phyloP scores from a whole-genome alignment of 2,797 vertebrate genomes.

The Sciurus carolinensis region DNA sequence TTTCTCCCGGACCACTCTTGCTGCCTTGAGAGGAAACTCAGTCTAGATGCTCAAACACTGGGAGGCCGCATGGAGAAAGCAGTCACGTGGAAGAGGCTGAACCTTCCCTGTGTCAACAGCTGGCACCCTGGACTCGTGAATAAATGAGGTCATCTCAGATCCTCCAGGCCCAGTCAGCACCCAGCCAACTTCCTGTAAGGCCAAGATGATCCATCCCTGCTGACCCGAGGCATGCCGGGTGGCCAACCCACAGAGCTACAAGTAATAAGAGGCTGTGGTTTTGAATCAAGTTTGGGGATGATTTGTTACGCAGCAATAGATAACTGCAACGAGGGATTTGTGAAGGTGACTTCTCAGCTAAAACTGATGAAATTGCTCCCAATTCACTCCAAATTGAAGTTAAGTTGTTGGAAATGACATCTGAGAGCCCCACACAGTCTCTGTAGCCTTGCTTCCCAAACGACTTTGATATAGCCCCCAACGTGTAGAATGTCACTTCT shows the following conservation, averaged over 20 bases:
- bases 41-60: neutral
- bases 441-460: neutral
- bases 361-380: conserved; percentile 47
- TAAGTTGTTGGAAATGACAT: conserved; percentile 13
- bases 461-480: neutral
- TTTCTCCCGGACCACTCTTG: neutral
- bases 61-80: neutral
- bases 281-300: neutral
- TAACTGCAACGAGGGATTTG: neutral
- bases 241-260: neutral
- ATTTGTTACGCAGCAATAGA: conserved; percentile 33
- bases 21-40: neutral
- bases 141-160: neutral
- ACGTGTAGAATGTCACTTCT: neutral
- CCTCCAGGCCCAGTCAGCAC: neutral
- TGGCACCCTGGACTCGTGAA: neutral
- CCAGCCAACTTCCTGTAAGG: neutral
- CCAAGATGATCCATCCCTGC: neutral
- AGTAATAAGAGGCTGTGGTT: neutral
- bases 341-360: neutral
- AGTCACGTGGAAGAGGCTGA: neutral
- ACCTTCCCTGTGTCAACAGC: neutral
- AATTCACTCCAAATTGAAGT: conserved; percentile 47
- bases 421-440: conserved; percentile 29
- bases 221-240: neutral